Base-by-base conservation (phyloP, 2,797 vertebrate genomes). In the Epinephelus awoara region DNA sequence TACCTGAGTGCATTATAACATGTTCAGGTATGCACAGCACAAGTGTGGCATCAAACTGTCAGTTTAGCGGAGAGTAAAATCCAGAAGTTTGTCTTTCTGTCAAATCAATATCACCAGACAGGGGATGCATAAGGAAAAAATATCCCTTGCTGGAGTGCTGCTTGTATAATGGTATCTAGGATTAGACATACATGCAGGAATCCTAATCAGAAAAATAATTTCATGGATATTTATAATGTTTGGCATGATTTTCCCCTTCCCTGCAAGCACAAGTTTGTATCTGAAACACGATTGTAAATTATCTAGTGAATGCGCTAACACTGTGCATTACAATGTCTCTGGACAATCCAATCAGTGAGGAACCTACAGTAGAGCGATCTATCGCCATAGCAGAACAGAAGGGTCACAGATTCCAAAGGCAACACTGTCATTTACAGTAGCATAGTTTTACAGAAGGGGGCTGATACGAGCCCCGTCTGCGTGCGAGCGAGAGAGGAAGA, bases 401-500 rank as follows among this genome's bases (percentile, higher is more conserved):
- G 64, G 79, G 69, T 73, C 67, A 69, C 55, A 11, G 72, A 61
- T 25, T 73, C 68, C 54, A 66, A 67, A 79, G 79, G 75, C 66
- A 83, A 72, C 71, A 1, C 75, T 66, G 79, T 85, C 75, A 77
- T 85, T 88, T 89, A 77, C 86, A 72, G 74, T 42, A 54, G 76
- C 82, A 74, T 59, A 55, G 78, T 83, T 87, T 66, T 74, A 81
- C 82, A 68, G 84, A 81, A 50, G 34, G 4, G 71, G 46, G 51
- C 74, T 67, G 79, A 84, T 77, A 68, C 29, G n/a, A 82, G 72
- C 59, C 44, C 79, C 50, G 63, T 82, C 77, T 86, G 89, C 67
- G 79, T 85, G 88, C 57, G 69, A 88, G 86, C 14, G 80, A 73
- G 58, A 89, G 82, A 87, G 88, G 88, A 79, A 87, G 84, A 78